Conservation (phyloP, 2,888 invertebrate genomes). For the Himalopsyche anomala region DNA sequence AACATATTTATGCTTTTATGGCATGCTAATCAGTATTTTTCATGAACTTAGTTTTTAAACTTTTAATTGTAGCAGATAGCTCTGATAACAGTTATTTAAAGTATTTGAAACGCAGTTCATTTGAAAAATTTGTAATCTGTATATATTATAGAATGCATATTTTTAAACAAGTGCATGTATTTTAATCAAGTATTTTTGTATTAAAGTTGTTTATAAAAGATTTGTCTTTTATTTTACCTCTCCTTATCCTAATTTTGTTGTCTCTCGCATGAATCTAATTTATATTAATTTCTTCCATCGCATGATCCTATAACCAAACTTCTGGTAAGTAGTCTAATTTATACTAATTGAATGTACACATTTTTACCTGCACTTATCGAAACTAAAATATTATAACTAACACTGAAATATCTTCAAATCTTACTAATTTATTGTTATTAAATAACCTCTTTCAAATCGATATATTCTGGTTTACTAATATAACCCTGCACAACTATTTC, state of each 20-base stretch:
- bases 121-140: conserved; percentile 47
- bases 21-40: conserved; percentile 19
- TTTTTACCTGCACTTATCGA: neutral
- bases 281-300: conserved; percentile 9
- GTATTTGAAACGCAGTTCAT: conserved; percentile 7
- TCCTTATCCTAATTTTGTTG: conserved; percentile 41
- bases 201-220: conserved; percentile 58
- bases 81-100: neutral
- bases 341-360: neutral
- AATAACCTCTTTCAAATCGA: neutral
- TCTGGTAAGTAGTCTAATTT: neutral
- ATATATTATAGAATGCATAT: conserved; percentile 51
- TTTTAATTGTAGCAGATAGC: neutral
- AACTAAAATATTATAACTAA: neutral
- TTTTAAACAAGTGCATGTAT: conserved; percentile 55
- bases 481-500: conserved; percentile 35
- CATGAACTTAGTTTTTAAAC: neutral
- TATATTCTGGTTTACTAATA: neutral
- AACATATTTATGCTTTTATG: conserved; percentile 19
- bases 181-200: conserved; percentile 61
- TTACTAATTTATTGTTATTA: no score
- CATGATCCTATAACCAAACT: neutral
- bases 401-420: conserved; percentile 13
- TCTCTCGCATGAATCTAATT: conserved; percentile 50
- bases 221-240: conserved; percentile 55